A percentile compares a stretch with the other conserved stretches of the same genome.
Evolutionary conservation across 2,797 vertebrate species (phyloP).

Genomic region (Limnodromus scolopaceus): DNA sequence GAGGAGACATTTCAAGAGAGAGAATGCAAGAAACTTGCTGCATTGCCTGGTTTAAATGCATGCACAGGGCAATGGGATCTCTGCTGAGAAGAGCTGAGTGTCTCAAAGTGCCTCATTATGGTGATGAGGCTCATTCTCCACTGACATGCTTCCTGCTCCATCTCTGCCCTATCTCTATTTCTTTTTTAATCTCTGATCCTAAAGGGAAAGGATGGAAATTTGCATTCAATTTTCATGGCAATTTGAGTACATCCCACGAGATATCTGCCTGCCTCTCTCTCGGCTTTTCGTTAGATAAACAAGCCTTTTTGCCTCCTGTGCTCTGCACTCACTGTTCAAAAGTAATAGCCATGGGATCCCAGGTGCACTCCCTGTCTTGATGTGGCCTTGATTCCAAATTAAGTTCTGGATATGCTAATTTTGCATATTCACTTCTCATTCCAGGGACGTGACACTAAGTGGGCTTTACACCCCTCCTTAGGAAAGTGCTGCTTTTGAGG

Average conservation of each 20-base stretch:
- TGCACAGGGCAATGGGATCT: neutral
- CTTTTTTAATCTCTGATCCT: slow-evolving; percentile 1
- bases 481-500: neutral
- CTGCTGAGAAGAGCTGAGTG: neutral
- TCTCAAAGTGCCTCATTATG: slow-evolving; percentile 20
- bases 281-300: neutral
- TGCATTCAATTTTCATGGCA: neutral
- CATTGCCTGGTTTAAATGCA: neutral
- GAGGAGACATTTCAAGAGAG: neutral
- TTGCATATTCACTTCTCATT: neutral
- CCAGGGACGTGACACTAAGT: neutral
- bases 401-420: neutral
- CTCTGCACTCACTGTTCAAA: neutral
- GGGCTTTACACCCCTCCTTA: neutral
- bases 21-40: neutral
- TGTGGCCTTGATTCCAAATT: neutral
- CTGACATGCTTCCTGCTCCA: neutral
- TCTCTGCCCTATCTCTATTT: neutral
- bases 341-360: neutral
- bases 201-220: slow-evolving; percentile 22
- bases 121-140: slow-evolving; percentile 1
- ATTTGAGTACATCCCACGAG: neutral
- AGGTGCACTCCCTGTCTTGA: neutral
- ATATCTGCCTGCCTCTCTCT: neutral
- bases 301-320: neutral